phyloP scores from a whole-genome alignment of 2,797 vertebrate genomes.

The Takifugu ocellatus region DNA sequence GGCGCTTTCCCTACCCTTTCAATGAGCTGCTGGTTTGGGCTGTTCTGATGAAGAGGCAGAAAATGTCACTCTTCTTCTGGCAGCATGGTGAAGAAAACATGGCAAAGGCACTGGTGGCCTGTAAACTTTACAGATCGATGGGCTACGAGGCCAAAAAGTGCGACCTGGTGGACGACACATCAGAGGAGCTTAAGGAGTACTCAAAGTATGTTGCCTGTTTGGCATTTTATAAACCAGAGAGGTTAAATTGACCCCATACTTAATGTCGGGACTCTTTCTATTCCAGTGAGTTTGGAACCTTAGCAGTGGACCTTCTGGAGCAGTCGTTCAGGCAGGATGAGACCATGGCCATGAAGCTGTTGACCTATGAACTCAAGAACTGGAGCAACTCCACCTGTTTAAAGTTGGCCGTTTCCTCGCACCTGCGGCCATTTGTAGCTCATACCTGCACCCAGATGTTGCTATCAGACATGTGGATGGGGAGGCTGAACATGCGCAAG shows the following conservation, averaged over 20 bases:
- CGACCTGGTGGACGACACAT: conserved; percentile 96
- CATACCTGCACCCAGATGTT: conserved; percentile 98
- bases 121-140: conserved; percentile 95
- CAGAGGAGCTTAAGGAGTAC: conserved; percentile 94
- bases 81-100: conserved; percentile 98
- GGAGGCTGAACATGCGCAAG: conserved; percentile 97
- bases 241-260: no score
- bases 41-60: conserved; percentile 97
- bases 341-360: conserved; percentile 98
- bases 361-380: conserved; percentile 97
- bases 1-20: conserved; percentile 94
- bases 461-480: conserved; percentile 99
- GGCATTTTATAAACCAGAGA: background rate
- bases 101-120: conserved; percentile 97
- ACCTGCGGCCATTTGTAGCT: conserved; percentile 91
- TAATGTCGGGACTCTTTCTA: background rate
- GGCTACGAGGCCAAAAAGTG: conserved; percentile 97
- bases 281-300: conserved; percentile 90
- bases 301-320: conserved; percentile 94
- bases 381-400: conserved; percentile 99
- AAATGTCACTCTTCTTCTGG: conserved; percentile 98
- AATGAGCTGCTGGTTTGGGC: conserved; percentile 98
- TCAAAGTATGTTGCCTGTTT: conserved; percentile 81
- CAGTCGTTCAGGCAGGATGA: conserved; percentile 97
- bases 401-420: conserved; percentile 94